phyloP scores from a whole-genome alignment of 2,113 vertebrate species.

The Colinus virginianus region DNA sequence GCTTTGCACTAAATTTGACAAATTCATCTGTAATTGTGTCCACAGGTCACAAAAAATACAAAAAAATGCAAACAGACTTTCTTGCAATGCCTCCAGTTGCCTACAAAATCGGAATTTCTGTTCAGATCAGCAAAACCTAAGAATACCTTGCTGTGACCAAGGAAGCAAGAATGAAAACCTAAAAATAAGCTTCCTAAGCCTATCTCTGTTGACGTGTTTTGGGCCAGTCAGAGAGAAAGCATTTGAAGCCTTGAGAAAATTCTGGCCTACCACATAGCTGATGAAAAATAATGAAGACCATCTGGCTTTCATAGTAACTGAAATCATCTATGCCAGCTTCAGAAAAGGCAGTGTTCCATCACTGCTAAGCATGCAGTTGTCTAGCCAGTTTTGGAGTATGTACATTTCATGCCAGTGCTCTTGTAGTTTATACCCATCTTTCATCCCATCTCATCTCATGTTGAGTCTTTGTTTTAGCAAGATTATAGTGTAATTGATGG shows the following conservation, averaged over 20 bases:
- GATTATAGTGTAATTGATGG: neutral
- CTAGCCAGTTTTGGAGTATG: neutral
- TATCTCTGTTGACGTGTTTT: neutral
- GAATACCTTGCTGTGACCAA: conserved; percentile 1
- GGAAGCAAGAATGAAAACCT: conserved; percentile 1
- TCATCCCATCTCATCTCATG: neutral
- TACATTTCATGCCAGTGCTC: neutral
- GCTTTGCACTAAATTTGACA: neutral
- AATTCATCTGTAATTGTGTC: neutral
- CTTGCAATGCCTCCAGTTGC: neutral
- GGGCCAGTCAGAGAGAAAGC: neutral
- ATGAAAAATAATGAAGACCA: conserved; percentile 54
- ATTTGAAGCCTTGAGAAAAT: conserved; percentile 38
- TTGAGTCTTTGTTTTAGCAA: neutral
- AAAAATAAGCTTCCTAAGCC: neutral
- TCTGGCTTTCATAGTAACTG: conserved; percentile 40
- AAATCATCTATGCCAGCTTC: conserved; percentile 43
- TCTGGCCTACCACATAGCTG: conserved; percentile 30
- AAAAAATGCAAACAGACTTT: neutral
- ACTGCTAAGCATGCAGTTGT: neutral
- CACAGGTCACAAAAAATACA: neutral
- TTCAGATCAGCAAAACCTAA: neutral
- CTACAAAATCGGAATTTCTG: neutral
- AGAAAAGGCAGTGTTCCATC: conserved; percentile 35
- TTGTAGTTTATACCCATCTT: neutral